phyloP scores from a whole-genome alignment of 2,888 invertebrate genomes.

The Lymantria monacha region DNA sequence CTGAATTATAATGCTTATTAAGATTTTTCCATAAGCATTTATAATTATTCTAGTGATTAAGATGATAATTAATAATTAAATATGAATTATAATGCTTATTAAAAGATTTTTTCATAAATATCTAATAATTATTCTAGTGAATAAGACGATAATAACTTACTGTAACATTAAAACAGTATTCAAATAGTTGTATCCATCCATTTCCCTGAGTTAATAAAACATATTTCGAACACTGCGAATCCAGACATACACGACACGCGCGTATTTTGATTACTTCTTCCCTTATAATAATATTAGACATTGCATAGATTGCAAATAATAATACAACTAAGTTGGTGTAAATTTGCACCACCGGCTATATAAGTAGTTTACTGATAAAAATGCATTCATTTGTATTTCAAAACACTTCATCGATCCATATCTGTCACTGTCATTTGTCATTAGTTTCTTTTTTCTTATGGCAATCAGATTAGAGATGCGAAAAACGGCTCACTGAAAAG shows the following conservation, averaged over 20 bases:
- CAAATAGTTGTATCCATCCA: slow-evolving; percentile 36
- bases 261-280: slow-evolving; percentile 5
- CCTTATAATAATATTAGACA: not conserved
- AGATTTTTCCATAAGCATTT: not conserved
- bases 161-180: slow-evolving; percentile 46
- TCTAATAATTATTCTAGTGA: not conserved
- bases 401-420: no score
- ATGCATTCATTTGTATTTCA: no score
- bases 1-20: not conserved
- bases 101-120: not conserved
- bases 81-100: not conserved
- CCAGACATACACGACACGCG: slow-evolving; percentile 49
- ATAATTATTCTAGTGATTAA: not conserved
- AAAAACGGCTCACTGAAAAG: no score
- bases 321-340: no score
- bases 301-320: not conserved
- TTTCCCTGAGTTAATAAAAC: slow-evolving; percentile 21
- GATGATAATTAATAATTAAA: not conserved
- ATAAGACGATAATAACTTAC: slow-evolving; percentile 33
- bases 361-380: no score
- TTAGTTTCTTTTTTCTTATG: no score
- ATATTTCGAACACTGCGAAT: slow-evolving; percentile 23
- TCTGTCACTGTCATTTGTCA: no score
- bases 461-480: no score
- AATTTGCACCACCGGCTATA: no score